These are phyloP conservation scores for Coelopa frigida DNA, from an alignment of 1,140 invertebrate genomes.

Conservation along the genomic window DNA sequence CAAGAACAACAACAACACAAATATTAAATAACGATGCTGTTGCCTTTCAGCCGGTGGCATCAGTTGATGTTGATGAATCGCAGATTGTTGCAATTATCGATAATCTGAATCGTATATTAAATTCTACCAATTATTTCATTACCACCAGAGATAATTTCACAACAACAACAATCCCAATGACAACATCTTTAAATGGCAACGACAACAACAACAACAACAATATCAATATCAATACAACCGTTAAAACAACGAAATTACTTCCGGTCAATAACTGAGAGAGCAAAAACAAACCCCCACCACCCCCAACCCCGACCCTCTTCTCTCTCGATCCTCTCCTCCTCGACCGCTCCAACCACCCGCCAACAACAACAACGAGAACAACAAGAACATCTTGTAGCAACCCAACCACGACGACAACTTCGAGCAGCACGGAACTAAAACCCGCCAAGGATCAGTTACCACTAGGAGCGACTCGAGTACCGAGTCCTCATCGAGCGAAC, in stretches of 20 bases:
- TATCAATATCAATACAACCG: constrained; percentile 13
- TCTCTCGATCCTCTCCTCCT: too few species aligned
- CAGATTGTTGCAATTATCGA: constrained; percentile 36
- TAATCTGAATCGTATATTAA: constrained; percentile 44
- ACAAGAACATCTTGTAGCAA: too few species aligned
- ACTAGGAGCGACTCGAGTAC: too few species aligned
- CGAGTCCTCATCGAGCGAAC: too few species aligned
- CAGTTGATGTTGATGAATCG: constrained; percentile 33
- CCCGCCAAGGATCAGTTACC: too few species aligned
- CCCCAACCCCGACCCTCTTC: too few species aligned
- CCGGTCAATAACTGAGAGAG: constrained; percentile 12
- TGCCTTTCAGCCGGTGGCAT: too few species aligned
- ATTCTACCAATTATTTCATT: constrained; percentile 45
- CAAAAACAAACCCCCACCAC: too few species aligned
- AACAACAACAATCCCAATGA: constrained; percentile 23
- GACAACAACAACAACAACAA: constrained; percentile 15
- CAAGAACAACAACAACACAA: not conserved
- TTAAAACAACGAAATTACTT: constrained; percentile 17
- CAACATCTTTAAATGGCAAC: constrained; percentile 20
- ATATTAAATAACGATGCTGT: not conserved
- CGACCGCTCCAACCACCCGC: too few species aligned
- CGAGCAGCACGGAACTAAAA: too few species aligned
- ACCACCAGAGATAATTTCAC: constrained; percentile 42
- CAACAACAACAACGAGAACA: too few species aligned
- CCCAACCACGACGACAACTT: too few species aligned